Evolutionary conservation across 2,888 invertebrate genomes (phyloP).

Genomic region (Xestia xanthographa): DNA sequence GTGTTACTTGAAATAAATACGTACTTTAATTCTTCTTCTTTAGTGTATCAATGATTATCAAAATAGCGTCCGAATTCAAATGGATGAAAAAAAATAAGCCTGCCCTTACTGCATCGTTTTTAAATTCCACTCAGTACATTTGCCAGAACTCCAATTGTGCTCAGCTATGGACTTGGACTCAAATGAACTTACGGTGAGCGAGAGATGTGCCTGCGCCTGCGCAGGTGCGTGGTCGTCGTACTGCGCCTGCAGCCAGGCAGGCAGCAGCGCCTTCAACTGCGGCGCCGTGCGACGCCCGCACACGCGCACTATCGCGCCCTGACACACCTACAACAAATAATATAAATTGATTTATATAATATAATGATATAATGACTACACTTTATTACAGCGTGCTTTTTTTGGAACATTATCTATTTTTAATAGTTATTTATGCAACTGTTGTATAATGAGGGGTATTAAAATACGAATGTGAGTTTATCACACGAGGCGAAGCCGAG

Average conservation of each 20-base stretch:
- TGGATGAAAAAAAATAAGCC: not conserved
- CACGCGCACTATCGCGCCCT: slow-evolving; percentile 91
- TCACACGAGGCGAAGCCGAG: no score
- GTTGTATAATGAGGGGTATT: no score
- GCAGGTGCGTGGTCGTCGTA: slow-evolving; percentile 97
- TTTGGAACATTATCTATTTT: not conserved
- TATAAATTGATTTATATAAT: no score
- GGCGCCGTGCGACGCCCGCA: slow-evolving; percentile 95
- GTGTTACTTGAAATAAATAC: not conserved
- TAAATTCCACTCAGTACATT: not conserved
- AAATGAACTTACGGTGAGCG: slow-evolving; percentile 69
- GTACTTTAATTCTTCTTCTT: not conserved
- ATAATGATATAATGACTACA: no score
- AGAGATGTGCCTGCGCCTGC: slow-evolving; percentile 66
- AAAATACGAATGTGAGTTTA: no score
- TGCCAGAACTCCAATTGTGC: not conserved
- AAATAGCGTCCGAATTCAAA: not conserved
- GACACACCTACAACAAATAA: slow-evolving; percentile 90
- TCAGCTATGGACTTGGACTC: not conserved
- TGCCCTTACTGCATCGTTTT: not conserved
- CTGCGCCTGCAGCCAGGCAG: slow-evolving; percentile 96
- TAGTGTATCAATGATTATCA: not conserved
- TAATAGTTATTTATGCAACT: no score
- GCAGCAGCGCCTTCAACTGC: slow-evolving; percentile 94
- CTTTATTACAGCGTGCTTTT: not conserved